phyloP scores from a whole-genome alignment of 2,797 vertebrate species.

The Phataginus tricuspis region DNA sequence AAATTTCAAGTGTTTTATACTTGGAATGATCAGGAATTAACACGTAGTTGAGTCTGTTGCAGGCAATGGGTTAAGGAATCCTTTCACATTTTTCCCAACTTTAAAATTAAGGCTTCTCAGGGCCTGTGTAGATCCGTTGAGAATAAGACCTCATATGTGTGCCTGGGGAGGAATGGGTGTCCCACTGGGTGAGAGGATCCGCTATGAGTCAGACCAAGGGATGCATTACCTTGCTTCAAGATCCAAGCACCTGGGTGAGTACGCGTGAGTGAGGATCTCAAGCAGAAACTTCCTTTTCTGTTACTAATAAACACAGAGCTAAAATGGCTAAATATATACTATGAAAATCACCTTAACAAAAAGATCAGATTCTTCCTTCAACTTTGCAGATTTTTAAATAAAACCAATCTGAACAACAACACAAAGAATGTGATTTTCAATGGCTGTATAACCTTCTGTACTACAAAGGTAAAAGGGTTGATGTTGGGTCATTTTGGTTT shows the following conservation, averaged over 20 bases:
- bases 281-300: slow-evolving; percentile 55
- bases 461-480: background rate
- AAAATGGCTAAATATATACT: slow-evolving; percentile 59
- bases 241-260: background rate
- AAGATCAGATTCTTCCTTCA: slow-evolving; percentile 62
- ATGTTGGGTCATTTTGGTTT: background rate
- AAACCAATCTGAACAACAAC: slow-evolving; percentile 51
- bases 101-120: slow-evolving; percentile 9
- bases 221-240: background rate
- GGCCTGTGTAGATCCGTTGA: background rate
- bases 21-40: slow-evolving; percentile 1
- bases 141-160: background rate
- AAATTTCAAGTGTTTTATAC: slow-evolving; percentile 59
- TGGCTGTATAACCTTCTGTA: background rate
- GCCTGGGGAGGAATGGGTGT: background rate
- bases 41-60: slow-evolving; percentile 17
- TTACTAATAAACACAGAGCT: slow-evolving; percentile 11
- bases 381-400: slow-evolving; percentile 73
- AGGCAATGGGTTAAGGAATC: slow-evolving; percentile 32
- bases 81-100: slow-evolving; percentile 34
- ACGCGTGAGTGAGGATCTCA: background rate
- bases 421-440: no score
- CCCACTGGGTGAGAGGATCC: background rate
- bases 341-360: slow-evolving; percentile 51
- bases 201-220: background rate